phyloP scores from a whole-genome alignment of 2,888 invertebrate genomes.

The Sarcophaga variegata region DNA sequence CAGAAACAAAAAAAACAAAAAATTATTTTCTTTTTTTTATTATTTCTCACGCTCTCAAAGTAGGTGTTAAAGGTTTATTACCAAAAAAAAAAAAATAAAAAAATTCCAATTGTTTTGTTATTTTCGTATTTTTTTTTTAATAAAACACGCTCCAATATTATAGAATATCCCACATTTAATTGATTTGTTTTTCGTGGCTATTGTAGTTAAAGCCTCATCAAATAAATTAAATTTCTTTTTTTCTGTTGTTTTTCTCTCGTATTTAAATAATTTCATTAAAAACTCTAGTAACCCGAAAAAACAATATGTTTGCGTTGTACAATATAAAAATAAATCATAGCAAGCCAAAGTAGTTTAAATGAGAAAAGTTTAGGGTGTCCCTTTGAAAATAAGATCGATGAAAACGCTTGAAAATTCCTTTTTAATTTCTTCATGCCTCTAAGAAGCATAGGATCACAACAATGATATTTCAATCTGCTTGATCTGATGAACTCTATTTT shows the following conservation, averaged over 20 bases:
- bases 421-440: too few relatives aligned
- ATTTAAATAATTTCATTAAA: slow-evolving; percentile 1
- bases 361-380: neutral
- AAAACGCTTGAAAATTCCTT: too few relatives aligned
- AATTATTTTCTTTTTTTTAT: neutral
- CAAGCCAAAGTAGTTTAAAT: slow-evolving; percentile 3
- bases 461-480: too few relatives aligned
- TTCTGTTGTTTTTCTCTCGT: neutral
- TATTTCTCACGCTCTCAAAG: neutral
- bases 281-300: slow-evolving; percentile 6
- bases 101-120: slow-evolving; percentile 51
- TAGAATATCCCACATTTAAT: neutral
- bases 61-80: slow-evolving; percentile 49
- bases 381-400: neutral
- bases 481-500: too few relatives aligned
- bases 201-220: neutral
- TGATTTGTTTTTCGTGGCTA: neutral
- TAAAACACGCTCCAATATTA: neutral
- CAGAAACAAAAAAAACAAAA: neutral
- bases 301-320: neutral
- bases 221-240: neutral
- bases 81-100: neutral
- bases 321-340: too few relatives aligned
- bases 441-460: too few relatives aligned
- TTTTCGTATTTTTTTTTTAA: neutral